Conservation (phyloP, 2,888 invertebrate genomes). For the Metallyticus violacea region DNA sequence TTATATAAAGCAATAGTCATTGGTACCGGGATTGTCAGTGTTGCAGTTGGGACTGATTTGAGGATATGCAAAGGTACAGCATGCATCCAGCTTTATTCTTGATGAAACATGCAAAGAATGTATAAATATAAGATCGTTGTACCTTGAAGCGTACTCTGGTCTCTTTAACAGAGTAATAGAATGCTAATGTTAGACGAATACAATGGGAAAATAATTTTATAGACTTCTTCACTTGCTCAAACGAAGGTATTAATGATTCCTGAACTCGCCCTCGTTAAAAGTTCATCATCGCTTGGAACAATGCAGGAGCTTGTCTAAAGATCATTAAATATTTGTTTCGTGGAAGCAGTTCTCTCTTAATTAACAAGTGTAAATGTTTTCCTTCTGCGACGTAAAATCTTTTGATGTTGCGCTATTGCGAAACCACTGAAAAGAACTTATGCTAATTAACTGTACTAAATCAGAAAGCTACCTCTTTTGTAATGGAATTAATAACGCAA, state of each 20-base stretch:
- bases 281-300: neutral
- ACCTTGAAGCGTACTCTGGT: too few species aligned
- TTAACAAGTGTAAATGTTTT: neutral
- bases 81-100: too few species aligned
- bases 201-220: neutral
- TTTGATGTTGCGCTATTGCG: neutral
- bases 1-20: too few species aligned
- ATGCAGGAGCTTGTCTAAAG: neutral
- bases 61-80: too few species aligned
- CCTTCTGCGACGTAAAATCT: neutral
- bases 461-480: neutral
- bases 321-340: neutral
- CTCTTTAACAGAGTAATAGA: neutral
- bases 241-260: neutral
- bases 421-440: neutral
- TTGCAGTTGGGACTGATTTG: too few species aligned
- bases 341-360: neutral
- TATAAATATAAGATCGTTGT: neutral
- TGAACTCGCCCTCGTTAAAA: neutral
- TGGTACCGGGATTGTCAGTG: too few species aligned
- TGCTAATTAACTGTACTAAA: neutral
- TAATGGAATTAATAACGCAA: neutral
- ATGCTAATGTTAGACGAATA: neutral
- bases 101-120: too few species aligned
- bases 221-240: neutral